phyloP scores from a whole-genome alignment of 2,113 vertebrate species.

The Synodontis membranacea region DNA sequence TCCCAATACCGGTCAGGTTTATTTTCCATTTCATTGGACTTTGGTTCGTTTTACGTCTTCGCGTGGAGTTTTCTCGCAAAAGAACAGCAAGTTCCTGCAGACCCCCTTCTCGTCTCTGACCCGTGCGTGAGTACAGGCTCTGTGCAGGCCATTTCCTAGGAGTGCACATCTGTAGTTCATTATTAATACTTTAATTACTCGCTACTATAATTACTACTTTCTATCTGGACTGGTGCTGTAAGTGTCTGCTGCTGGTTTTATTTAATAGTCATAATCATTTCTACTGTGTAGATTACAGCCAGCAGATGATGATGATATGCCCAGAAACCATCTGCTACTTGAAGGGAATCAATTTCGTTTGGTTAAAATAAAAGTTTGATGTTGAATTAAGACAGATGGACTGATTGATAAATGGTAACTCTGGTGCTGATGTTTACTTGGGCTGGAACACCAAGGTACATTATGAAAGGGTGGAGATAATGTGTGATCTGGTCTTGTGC shows the following conservation, averaged over 20 bases:
- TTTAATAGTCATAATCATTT: not conserved
- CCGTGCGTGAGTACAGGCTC: not conserved
- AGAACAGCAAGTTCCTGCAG: not conserved
- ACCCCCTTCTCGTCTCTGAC: not conserved
- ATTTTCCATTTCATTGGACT: not conserved
- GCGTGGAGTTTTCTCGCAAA: not conserved
- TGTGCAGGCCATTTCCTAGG: not conserved
- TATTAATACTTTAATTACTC: constrained; percentile 12
- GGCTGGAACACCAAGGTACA: not conserved
- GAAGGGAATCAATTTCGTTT: not conserved
- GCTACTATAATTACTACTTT: not conserved
- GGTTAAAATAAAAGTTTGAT: not conserved
- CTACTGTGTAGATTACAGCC: no score
- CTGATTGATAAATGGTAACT: not conserved
- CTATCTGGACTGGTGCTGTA: not conserved
- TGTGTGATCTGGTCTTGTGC: not conserved
- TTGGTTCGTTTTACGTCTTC: not conserved
- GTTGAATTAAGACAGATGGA: not conserved
- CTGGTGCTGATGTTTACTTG: not conserved
- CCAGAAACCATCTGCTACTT: not conserved
- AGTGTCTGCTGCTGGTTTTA: not conserved
- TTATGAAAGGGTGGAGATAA: not conserved
- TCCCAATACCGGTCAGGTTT: no score
- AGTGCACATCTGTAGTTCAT: not conserved
- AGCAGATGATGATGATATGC: no score